Evolutionary conservation across 2,888 invertebrate genomes (phyloP).

Genomic region (Dolichopus griseipennis): DNA sequence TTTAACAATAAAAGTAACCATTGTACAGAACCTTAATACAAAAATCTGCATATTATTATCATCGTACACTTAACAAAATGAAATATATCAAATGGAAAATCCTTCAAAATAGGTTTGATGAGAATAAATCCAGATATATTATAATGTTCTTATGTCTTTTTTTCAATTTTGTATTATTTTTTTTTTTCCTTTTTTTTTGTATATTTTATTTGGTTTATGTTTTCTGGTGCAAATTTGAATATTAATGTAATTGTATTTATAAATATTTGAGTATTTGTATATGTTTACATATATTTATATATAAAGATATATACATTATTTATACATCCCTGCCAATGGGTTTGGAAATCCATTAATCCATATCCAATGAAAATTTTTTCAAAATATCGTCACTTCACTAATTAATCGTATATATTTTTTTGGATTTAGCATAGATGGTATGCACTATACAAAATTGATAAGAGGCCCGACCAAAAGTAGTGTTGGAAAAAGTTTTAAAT

Average conservation of each 20-base stretch:
- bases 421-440: no score
- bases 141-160: constrained; percentile 2
- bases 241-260: background rate
- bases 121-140: constrained; percentile 1
- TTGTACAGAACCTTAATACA: background rate
- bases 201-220: background rate
- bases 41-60: background rate
- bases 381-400: no score
- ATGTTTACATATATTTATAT: no score
- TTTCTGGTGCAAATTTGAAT: background rate
- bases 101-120: constrained; percentile 2
- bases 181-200: background rate
- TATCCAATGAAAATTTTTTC: background rate
- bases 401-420: no score
- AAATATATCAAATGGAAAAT: constrained; percentile 1
- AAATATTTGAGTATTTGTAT: background rate
- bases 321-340: no score
- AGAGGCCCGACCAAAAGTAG: no score
- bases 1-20: no score
- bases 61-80: background rate
- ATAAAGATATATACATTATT: no score
- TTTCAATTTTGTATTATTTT: background rate
- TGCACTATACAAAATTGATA: no score
- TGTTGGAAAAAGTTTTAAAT: no score
- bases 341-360: background rate